Base-by-base conservation (phyloP, 2,888 invertebrate genomes). In the Ptychoptera contaminata region DNA sequence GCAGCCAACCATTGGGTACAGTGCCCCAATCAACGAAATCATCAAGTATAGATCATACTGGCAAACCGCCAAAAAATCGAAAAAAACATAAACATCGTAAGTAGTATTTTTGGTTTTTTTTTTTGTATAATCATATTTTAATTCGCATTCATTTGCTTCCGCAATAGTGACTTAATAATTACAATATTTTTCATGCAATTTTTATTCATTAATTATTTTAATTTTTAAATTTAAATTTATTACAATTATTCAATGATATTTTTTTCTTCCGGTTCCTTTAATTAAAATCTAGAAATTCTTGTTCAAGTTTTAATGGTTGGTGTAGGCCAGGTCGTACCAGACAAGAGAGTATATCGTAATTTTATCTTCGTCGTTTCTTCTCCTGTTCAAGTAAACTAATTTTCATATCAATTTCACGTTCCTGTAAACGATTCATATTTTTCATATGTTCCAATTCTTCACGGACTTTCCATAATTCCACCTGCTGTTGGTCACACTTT, bases 11-110 rank as follows among this genome's bases (percentile, higher is more conserved):
- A 1, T 47, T 64, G 15, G 65, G 65, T 12, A 55, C 56, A 45
- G 57, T 65, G 34, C 61, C 64, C 2, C 47, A 47, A 29, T 42
- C 46, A 43, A 51, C 52, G 2, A 56, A 59, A 47, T 48, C 57
- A 6, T 45, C 50, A 2, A 55, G 58, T 29, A 23, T 23, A 23
- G 62, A 63, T 31, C 54, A 58, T 43, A 38, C 51, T 2, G 51
- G 52, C 8, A 57, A 54, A 43, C 56, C 58, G 29, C 59, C 51
- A 40, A 62, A 63, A 40, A 57, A 55, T 45, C 57, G 59, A 58
- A 37, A 63, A 62, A 63, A 63, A 38, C 62, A 60, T 44, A 57
- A 58, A 54, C 53, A 56, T 43, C 56, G 64, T 65, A 64, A 70
- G 74, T 73, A 42, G 42, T 37, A 30, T 29, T 39, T n/a, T n/a